Evolutionary conservation across 2,888 invertebrate genomes (phyloP).

Genomic region (Agonopterix arenella): DNA sequence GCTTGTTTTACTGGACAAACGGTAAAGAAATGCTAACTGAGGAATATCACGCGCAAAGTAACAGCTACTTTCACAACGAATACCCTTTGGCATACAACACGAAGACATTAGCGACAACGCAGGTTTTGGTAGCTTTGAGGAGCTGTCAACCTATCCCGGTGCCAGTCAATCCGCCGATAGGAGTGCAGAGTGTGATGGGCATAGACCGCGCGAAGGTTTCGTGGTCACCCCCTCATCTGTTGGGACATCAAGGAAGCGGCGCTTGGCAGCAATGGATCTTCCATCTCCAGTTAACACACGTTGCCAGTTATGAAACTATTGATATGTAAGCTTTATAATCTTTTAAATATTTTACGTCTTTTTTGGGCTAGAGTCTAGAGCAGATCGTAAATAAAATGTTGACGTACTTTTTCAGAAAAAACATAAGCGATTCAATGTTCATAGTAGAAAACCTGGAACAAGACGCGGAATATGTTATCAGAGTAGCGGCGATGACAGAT

Average conservation of each 20-base stretch:
- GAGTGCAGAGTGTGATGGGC: constrained; percentile 89
- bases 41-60: constrained; percentile 82
- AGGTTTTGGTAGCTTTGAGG: constrained; percentile 76
- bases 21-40: constrained; percentile 86
- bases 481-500: constrained; percentile 86
- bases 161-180: constrained; percentile 86
- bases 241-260: constrained; percentile 84
- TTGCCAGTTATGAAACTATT: constrained; percentile 41
- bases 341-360: background rate
- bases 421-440: constrained; percentile 78
- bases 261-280: constrained; percentile 87
- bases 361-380: background rate
- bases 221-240: constrained; percentile 88
- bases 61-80: constrained; percentile 87
- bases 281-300: constrained; percentile 81
- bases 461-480: constrained; percentile 85
- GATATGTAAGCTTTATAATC: constrained; percentile 42
- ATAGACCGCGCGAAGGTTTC: constrained; percentile 84
- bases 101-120: constrained; percentile 48
- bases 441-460: constrained; percentile 83
- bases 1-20: constrained; percentile 92
- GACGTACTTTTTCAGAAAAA: constrained; percentile 38
- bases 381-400: background rate
- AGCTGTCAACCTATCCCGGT: constrained; percentile 87
- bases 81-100: constrained; percentile 75